Evolutionary conservation across 37 sponge, comb jelly and placozoan genomes (phyloP).

Genomic region (Spongilla lacustris): DNA sequence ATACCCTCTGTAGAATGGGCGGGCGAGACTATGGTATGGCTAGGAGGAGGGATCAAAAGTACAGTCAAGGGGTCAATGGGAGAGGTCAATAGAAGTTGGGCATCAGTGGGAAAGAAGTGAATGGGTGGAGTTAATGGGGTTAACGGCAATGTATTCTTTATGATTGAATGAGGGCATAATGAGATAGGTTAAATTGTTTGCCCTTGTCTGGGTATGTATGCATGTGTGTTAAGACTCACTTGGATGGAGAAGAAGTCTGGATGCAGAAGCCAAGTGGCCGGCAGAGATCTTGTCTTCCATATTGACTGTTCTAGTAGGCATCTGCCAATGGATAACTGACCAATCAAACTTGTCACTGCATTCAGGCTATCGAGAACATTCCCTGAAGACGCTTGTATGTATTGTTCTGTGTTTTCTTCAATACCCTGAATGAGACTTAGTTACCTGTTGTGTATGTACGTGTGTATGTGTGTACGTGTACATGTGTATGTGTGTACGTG

Average conservation of each 20-base stretch:
- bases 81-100: no score
- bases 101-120: no score
- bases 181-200: no score
- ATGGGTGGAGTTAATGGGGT: no score
- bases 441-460: neutral
- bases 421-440: neutral
- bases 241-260: constrained; percentile 22
- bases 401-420: constrained; percentile 7
- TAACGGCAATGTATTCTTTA: no score
- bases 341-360: neutral
- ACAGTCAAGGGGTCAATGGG: neutral
- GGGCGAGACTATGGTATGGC: constrained; percentile 16
- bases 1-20: constrained; percentile 17
- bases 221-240: no score
- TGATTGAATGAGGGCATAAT: no score
- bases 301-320: neutral
- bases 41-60: neutral
- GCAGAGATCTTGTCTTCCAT: no score
- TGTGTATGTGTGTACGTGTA: constrained; percentile 18
- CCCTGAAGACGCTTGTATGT: neutral
- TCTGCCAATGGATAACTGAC: constrained; percentile 16
- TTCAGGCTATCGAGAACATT: constrained; percentile 23
- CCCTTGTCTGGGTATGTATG: no score
- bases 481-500: constrained; percentile 8
- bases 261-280: no score